Evolutionary conservation across 2,888 invertebrate genomes (phyloP), one percentile per base, ranked within the genome.

Genomic region (Maniola hyperantus): DNA sequence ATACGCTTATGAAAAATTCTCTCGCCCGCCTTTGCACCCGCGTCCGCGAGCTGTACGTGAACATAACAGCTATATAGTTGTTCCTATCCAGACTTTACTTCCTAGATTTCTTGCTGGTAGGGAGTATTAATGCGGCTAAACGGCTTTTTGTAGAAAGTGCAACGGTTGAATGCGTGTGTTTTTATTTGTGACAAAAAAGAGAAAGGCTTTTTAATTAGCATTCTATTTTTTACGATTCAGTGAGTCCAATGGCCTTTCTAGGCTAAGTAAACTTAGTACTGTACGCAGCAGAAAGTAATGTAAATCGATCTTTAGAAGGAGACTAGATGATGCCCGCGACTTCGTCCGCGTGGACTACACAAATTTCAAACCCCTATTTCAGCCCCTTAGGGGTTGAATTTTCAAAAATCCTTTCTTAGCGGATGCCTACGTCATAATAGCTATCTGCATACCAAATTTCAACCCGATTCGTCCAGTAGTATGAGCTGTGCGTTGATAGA

Each of bases 61-160:
- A 18, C 48, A 48, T 42, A 20, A 50, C n/a, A n/a, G n/a, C 1
- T 26, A 26, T 26, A 1, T 4, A 26, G 26, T 26, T 2, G 26
- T 26, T 26, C 51, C 48, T 48, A 2, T 48, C 18, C 6, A 18
- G 8, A 18, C 48, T 46, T 46, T 20, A 42, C 42, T 42, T 57
- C 57, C 57, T 57, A 42, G 42, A 26, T 18, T 13, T 55, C 55
- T 55, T 39, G 39, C 13, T 42, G 18, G 57, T 57, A 55, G 33
- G 34, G 55, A 15, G 8, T 7, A 26, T 4, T 48, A 20, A 50
- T 51, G 50, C 10, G 26, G 50, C 26, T 18, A 20, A 39, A 13
- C 57, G 2, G 20, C 39, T 57, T 57, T 42, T 57, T 57, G 20
- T 20, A 20, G 20, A 20, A 11, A 39, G 8, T 55, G 33, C 36